phyloP scores from a whole-genome alignment of 2,113 vertebrate species.

The Microcebus jonahi region DNA sequence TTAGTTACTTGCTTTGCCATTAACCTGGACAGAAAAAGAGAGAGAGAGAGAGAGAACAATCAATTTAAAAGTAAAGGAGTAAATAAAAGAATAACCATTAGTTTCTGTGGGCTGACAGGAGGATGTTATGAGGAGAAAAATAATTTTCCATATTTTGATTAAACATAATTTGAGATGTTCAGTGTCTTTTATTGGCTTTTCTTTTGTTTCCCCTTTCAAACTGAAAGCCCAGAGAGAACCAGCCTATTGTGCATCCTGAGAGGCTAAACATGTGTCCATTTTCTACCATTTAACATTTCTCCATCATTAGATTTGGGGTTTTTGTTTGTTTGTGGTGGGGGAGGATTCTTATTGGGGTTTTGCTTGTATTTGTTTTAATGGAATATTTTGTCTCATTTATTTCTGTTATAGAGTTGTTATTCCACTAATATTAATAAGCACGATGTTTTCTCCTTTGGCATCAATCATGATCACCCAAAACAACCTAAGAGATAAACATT shows the following conservation, averaged over 20 bases:
- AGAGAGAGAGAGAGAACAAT: not conserved
- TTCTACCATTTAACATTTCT: not conserved
- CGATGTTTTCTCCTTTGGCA: not conserved
- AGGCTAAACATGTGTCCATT: not conserved
- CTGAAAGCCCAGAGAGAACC: not conserved
- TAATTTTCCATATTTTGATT: not conserved
- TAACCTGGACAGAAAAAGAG: not conserved
- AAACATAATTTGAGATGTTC: not conserved
- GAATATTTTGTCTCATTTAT: too few species aligned
- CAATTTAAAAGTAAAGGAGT: not conserved
- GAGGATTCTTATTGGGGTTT: not conserved
- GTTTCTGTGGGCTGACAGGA: not conserved
- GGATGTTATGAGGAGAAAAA: not conserved
- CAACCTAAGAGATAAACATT: not conserved
- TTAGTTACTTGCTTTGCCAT: not conserved
- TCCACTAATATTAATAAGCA: not conserved
- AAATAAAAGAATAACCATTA: not conserved
- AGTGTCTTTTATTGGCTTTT: not conserved
- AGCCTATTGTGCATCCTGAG: not conserved
- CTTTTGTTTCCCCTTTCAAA: not conserved
- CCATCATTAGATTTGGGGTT: not conserved
- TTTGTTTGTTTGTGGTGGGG: too few species aligned
- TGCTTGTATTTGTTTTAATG: not conserved
- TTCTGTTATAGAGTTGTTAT: not conserved
- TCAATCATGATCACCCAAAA: not conserved